Evolutionary conservation across 1,140 invertebrate genomes (phyloP), one percentile per base, ranked within the genome.

Genomic region (Drosophila bipectinata): DNA sequence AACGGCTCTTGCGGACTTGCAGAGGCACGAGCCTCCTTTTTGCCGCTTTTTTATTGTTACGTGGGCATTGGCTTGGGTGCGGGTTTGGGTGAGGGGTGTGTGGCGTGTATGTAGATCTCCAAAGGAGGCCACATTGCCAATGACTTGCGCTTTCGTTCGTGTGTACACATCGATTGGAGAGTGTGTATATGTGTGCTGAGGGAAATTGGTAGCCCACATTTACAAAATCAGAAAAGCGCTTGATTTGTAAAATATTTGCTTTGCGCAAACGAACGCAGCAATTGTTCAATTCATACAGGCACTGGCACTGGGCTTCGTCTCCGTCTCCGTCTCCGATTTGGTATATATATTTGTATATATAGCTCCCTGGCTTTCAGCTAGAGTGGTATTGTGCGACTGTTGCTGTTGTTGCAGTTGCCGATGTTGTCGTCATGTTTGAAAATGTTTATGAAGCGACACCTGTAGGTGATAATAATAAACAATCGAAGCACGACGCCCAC

Each of bases 201-300:
- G 87, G 87, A 90, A 90, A 90, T 90, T 90, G 87, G 81, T 87
- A 90, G 87, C 87, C 84, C 84, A 88, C 87, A 90, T 85, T 85
- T 90, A 90, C 83, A 88, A 88, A 88, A 88, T 88, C 83, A 88
- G 83, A 90, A 90, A 90, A 90, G 87, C 87, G 87, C 87, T 90
- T 90, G 81, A 90, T 90, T 90, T 90, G 87, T 90, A 88, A 88
- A 88, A 88, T 88, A 90, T 90, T 90, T 90, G 82, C 87, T 79
- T 85, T 87, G 82, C 64, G 83, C 87, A 90, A 90, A 90, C 87
- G 87, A 90, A 90, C 83, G 69, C 82, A 78, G 82, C 82, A 85
- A 85, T 85, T 85, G 82, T 85, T 85, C 82, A 78, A 85, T 85
- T 81, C 82, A 82, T 72, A 78, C 71, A 87, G 75, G 54, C 73